Percentiles rank a stretch among this genome's conserved stretches.
These are phyloP conservation scores for Dinomys branickii DNA, from an alignment of 2,113 vertebrate genomes.

Conservation along the genomic window DNA sequence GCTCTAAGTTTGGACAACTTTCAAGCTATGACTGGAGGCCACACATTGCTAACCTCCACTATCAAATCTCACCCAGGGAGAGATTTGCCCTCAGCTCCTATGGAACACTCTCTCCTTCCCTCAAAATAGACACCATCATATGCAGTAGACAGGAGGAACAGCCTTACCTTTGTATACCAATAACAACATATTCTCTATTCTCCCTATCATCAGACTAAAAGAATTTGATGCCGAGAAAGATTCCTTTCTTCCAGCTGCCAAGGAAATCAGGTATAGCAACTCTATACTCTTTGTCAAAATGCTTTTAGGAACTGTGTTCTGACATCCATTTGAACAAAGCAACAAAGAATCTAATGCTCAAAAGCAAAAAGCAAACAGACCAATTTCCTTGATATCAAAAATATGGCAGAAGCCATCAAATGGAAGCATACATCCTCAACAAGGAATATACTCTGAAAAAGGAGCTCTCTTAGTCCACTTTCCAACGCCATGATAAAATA, in stretches of 20 bases:
- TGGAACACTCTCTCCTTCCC: not conserved
- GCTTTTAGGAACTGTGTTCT: not conserved
- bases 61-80: not conserved
- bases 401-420: constrained; percentile 19
- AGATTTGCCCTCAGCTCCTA: not conserved
- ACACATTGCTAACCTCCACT: not conserved
- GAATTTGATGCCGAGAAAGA: constrained; percentile 40
- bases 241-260: constrained; percentile 15
- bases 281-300: constrained; percentile 13
- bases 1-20: not conserved
- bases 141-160: not conserved
- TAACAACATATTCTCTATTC: not conserved
- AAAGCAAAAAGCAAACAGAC: constrained; percentile 20
- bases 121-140: not conserved
- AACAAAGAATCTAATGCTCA: constrained; percentile 44
- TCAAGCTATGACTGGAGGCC: not conserved
- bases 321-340: constrained; percentile 35
- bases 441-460: not conserved
- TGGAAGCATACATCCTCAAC: constrained; percentile 2
- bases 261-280: constrained; percentile 13
- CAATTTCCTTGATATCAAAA: constrained; percentile 53
- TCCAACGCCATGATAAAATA: not conserved
- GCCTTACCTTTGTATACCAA: not conserved
- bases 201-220: not conserved
- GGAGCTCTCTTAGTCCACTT: not conserved